These are phyloP conservation scores for Tetragonula clypearis DNA, from an alignment of 1,140 invertebrate genomes.

Conservation along the genomic window DNA sequence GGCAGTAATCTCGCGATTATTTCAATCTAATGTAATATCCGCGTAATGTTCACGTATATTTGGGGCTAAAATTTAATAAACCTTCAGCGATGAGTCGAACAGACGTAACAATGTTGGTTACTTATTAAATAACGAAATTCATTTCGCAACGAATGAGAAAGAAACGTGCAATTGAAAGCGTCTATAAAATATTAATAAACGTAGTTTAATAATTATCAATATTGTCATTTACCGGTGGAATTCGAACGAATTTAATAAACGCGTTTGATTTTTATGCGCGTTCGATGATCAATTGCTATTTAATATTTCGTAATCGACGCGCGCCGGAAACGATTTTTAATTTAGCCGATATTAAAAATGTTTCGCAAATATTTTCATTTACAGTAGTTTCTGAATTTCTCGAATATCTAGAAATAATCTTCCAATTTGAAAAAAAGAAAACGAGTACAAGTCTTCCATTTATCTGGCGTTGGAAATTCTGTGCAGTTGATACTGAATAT, in stretches of 20 bases:
- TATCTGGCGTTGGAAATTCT: too few species aligned
- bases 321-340: neutral
- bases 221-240: neutral
- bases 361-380: too few species aligned
- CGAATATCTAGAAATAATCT: too few species aligned
- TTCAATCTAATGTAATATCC: neutral
- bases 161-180: neutral
- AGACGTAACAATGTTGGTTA: neutral
- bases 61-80: neutral
- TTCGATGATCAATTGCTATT: neutral
- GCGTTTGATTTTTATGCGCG: neutral
- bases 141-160: neutral
- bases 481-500: too few species aligned
- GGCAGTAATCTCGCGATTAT: neutral
- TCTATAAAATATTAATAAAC: too few species aligned
- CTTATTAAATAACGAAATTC: neutral
- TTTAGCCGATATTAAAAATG: neutral
- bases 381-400: too few species aligned
- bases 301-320: neutral
- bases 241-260: neutral
- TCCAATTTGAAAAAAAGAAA: too few species aligned
- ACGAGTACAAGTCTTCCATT: too few species aligned
- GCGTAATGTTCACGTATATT: neutral
- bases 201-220: too few species aligned
- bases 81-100: neutral